Percentiles rank a stretch among this genome's conserved stretches.
Evolutionary conservation across 2,888 invertebrate species (phyloP).

Genomic region (Eilema caniola): DNA sequence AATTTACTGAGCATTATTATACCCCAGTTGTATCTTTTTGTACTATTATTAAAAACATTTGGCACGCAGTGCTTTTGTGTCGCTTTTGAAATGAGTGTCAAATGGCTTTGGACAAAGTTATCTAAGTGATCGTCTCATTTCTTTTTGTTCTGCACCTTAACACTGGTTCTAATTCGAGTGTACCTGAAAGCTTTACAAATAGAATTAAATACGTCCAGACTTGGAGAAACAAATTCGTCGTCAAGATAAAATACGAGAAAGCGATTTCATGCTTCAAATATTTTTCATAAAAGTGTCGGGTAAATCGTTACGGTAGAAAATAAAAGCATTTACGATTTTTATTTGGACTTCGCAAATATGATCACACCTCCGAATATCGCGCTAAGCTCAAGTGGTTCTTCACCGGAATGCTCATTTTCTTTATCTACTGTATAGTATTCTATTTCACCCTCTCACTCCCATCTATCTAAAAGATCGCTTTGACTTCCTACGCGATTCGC

Average conservation of each 20-base stretch:
- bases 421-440: too few species aligned
- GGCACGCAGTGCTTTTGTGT: not conserved
- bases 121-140: not conserved
- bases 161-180: not conserved
- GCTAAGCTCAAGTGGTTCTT: too few species aligned
- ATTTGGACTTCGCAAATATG: too few species aligned
- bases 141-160: not conserved
- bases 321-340: too few species aligned
- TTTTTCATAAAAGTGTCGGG: not conserved
- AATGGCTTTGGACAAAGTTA: not conserved
- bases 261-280: not conserved
- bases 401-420: too few species aligned
- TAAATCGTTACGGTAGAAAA: too few species aligned
- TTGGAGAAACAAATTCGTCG: not conserved
- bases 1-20: not conserved
- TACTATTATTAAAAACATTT: not conserved
- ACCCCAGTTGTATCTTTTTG: not conserved
- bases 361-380: too few species aligned
- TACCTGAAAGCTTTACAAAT: constrained; percentile 4
- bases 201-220: not conserved
- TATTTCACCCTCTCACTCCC: too few species aligned
- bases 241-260: not conserved
- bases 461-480: too few species aligned
- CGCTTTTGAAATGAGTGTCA: not conserved
- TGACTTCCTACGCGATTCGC: too few species aligned